phyloP scores from a whole-genome alignment of 35 echinoderm and acorn worm species.

The Apostichopus japonicus region DNA sequence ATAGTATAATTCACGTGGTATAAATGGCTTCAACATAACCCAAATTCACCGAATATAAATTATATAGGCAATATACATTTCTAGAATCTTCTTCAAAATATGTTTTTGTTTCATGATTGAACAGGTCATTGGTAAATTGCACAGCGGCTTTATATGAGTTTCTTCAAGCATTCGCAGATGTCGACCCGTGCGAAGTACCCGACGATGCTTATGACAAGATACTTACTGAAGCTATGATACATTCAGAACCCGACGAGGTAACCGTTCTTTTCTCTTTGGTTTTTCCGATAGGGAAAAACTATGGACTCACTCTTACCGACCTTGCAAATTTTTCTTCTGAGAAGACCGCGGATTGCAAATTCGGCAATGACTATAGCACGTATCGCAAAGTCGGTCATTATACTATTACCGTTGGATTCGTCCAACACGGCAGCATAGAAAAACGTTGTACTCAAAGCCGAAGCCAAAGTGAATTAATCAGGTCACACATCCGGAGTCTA shows the following conservation, averaged over 20 bases:
- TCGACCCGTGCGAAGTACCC: background rate
- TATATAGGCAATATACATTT: too few relatives aligned
- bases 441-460: too few relatives aligned
- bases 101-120: background rate
- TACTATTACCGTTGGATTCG: background rate
- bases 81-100: too few relatives aligned
- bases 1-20: too few relatives aligned
- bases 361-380: too few relatives aligned
- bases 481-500: too few relatives aligned
- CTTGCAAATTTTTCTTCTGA: too few relatives aligned
- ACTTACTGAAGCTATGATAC: background rate
- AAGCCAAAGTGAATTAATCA: too few relatives aligned
- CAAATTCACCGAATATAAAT: too few relatives aligned
- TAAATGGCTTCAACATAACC: too few relatives aligned
- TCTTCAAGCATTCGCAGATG: slow-evolving; percentile 8
- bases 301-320: background rate
- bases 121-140: slow-evolving; percentile 4
- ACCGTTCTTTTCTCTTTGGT: background rate
- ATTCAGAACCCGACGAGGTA: slow-evolving; percentile 25
- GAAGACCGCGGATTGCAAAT: too few relatives aligned
- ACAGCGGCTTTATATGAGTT: background rate
- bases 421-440: background rate
- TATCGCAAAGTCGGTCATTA: too few relatives aligned
- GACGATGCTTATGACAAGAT: slow-evolving; percentile 46
- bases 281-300: background rate